Evolutionary conservation across 2,888 invertebrate species (phyloP), one percentile per base, ranked within the genome.

Genomic region (Drosophila rellima): DNA sequence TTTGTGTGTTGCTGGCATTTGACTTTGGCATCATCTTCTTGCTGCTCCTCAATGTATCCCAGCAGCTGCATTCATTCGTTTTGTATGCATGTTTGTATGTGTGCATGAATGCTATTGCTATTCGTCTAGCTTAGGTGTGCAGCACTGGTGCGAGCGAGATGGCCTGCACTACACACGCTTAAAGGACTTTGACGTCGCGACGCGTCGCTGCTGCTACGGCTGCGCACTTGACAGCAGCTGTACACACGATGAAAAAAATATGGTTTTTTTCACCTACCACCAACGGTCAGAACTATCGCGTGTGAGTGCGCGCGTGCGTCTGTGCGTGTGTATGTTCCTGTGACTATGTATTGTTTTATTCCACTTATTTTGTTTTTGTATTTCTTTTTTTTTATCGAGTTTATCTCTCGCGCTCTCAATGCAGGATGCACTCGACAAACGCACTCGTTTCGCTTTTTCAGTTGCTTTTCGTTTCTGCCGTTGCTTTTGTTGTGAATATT

Each of bases 211-310:
- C 47, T 45, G 63, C 54, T 70, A 52, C 80, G 66, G 42, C 81
- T 78, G 74, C 84, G 82, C 84, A 82, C 87, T 82, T 86, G 82
- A 82, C 79, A 81, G 84, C 82, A 84, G 81, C 82, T 82, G 74
- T 83, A 80, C 83, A 78, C 48, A 70, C 63, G 56, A 47, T 35
- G 44, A 18, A 31, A 57, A 61, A 69, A 67, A 55, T 51, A 59
- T 33, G 39, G 52, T 61, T 65, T 59, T 76, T 35, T 65, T 66
- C 73, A 66, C 57, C 73, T 72, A 67, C 73, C 73, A 72, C 72
- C 72, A 57, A 48, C 55, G 71, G 60, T 51, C 40, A 66, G 50
- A 73, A 62, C 73, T 67, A 73, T 50, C 40, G 57, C 62, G 57
- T 55, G 65, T 61, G 51, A 51, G 70, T 64, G 63, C 42, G 50